These are phyloP conservation scores for Strigamia maritima DNA, from an alignment of 2,888 invertebrate species.

Conservation along the genomic window DNA sequence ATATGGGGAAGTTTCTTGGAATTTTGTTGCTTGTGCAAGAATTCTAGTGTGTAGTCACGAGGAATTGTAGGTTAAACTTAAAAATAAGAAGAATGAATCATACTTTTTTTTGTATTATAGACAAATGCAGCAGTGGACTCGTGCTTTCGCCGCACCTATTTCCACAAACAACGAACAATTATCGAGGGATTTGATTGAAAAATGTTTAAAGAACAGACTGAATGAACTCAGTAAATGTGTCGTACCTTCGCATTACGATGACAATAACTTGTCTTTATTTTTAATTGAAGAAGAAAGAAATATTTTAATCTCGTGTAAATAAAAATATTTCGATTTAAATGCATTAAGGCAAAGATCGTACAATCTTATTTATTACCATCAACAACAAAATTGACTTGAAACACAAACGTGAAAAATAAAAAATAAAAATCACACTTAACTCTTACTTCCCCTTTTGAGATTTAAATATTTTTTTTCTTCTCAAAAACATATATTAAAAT, in stretches of 20 bases:
- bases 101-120: too few relatives aligned
- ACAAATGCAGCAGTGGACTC: not conserved
- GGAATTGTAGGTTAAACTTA: not conserved
- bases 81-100: too few relatives aligned
- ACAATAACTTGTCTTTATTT: not conserved
- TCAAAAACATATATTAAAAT: conserved; percentile 5
- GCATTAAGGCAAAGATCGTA: not conserved
- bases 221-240: not conserved
- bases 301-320: not conserved
- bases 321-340: not conserved
- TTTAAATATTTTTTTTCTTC: not conserved
- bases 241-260: not conserved
- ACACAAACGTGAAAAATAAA: not conserved
- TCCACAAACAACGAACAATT: not conserved
- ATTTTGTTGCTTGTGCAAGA: not conserved
- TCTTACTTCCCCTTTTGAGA: too few relatives aligned
- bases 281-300: not conserved
- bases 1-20: not conserved
- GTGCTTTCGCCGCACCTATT: not conserved
- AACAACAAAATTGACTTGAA: not conserved
- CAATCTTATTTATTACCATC: not conserved
- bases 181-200: not conserved
- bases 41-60: not conserved
- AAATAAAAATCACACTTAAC: too few relatives aligned
- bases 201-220: not conserved